Evolutionary conservation across 35 echinoderm and acorn worm genomes (phyloP).

Genomic region (Lytechinus variegatus): DNA sequence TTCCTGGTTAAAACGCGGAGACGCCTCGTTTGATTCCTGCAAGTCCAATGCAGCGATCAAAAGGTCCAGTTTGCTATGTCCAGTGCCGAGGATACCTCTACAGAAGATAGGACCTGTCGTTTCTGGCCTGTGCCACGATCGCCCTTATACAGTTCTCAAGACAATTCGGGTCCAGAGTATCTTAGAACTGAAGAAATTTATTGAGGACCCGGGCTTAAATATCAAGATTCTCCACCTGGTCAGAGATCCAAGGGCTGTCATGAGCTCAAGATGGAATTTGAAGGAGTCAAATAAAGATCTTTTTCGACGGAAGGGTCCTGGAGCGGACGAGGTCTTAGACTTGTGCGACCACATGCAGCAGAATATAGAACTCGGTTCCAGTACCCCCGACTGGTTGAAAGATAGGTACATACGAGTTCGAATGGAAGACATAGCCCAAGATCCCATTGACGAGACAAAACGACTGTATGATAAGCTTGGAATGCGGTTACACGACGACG

Average conservation of each 20-base stretch:
- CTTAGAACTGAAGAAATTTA: slow-evolving; percentile 44
- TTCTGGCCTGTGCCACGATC: slow-evolving; percentile 22
- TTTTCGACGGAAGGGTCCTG: slow-evolving; percentile 53
- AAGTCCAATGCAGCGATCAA: slow-evolving; percentile 29
- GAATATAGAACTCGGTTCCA: slow-evolving; percentile 58
- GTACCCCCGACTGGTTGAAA: slow-evolving; percentile 60
- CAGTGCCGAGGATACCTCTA: background rate
- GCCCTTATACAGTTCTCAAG: slow-evolving; percentile 63
- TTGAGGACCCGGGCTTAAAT: slow-evolving; percentile 46
- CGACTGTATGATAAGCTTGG: slow-evolving; percentile 74
- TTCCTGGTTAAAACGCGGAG: background rate
- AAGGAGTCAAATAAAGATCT: slow-evolving; percentile 65
- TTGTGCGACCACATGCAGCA: slow-evolving; percentile 62
- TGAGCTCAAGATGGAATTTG: slow-evolving; percentile 72
- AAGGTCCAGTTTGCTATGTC: background rate
- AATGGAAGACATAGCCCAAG: slow-evolving; percentile 74
- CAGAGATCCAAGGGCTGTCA: slow-evolving; percentile 78
- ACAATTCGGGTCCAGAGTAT: slow-evolving; percentile 72
- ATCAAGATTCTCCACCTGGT: slow-evolving; percentile 80
- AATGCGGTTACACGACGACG: slow-evolving; percentile 47
- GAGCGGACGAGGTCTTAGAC: slow-evolving; percentile 67
- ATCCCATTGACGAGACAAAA: slow-evolving; percentile 55
- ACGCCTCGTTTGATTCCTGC: background rate
- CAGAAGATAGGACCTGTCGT: background rate
- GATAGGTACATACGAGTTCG: slow-evolving; percentile 65